Conservation (phyloP, 2,797 vertebrate species). For the Urocyon cinereoargenteus region DNA sequence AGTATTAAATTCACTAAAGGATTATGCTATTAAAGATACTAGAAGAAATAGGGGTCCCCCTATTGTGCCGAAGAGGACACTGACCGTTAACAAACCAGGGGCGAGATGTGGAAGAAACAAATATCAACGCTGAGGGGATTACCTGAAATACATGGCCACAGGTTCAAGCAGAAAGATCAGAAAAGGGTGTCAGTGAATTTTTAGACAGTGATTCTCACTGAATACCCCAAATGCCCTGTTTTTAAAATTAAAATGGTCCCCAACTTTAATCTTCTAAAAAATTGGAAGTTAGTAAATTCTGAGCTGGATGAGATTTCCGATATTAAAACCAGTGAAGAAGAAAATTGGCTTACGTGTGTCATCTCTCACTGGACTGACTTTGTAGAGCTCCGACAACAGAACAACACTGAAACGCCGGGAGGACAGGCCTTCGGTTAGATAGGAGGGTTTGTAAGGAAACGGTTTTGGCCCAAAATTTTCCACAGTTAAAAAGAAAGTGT, state of each 20-base stretch:
- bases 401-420: accelerated
- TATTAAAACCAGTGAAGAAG: not conserved
- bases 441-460: not conserved
- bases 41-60: not conserved
- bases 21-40: not conserved
- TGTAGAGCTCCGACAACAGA: not conserved
- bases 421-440: not conserved
- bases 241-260: constrained; percentile 15
- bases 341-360: not conserved
- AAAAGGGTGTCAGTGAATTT: not conserved
- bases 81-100: not conserved
- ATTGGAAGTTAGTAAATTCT: not conserved
- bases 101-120: not conserved
- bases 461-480: not conserved
- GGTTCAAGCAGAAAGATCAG: not conserved
- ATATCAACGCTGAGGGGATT: not conserved
- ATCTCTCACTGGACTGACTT: not conserved
- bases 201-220: not conserved
- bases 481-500: not conserved
- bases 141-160: not conserved
- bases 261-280: not conserved
- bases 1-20: not conserved
- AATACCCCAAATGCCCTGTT: not conserved
- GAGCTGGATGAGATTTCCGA: not conserved
- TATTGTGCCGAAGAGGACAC: not conserved